Evolutionary conservation across 2,888 invertebrate species (phyloP), one percentile per base, ranked within the genome.

Genomic region (Prosopocoilus inquinatus): DNA sequence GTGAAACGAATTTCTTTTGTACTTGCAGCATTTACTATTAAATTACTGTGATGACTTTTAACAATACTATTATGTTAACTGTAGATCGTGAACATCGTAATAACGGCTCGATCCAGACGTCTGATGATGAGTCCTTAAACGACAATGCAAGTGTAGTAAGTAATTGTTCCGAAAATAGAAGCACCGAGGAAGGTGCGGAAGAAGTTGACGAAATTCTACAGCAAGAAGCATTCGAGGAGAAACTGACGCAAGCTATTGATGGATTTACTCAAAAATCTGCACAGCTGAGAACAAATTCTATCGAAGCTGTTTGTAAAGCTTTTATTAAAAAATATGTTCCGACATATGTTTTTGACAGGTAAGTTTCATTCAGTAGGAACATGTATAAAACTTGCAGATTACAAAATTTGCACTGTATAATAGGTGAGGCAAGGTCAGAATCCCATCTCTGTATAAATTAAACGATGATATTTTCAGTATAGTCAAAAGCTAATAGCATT

Each of bases 181-280:
- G 89, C 71, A 61, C 62, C 1, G 80, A 80, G 36, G 80, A 79
- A 12, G 74, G 74, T 28, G 61, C 61, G 3, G 69, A 70, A 46
- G 79, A 78, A 54, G 79, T 81, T 32, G 86, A 86, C 58, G 87
- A 87, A 58, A 69, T 80, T 11, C 76, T 79, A 2, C 82, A 83
- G 75, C 89, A 89, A 63, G 90, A 91, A 64, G 78, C 81, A 4
- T 87, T 91, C 63, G 96, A 96, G 77, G 94, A 95, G 67, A 94
- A 94, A 74, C 81, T 97, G 28, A 81, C 86, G 32, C 94, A 94
- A 71, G 85, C 89, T 1, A 85, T 97, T 49, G 97, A 98, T 71
- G 90, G 89, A 16, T 81, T 94, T 38, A 85, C 87, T n/a, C 91
- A 95, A 64, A 94, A 96, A 68, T 91, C 94, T 60, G 88, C 89